Evolutionary conservation across 2,113 vertebrate species (phyloP).

Genomic region (Nyctibius bracteatus): DNA sequence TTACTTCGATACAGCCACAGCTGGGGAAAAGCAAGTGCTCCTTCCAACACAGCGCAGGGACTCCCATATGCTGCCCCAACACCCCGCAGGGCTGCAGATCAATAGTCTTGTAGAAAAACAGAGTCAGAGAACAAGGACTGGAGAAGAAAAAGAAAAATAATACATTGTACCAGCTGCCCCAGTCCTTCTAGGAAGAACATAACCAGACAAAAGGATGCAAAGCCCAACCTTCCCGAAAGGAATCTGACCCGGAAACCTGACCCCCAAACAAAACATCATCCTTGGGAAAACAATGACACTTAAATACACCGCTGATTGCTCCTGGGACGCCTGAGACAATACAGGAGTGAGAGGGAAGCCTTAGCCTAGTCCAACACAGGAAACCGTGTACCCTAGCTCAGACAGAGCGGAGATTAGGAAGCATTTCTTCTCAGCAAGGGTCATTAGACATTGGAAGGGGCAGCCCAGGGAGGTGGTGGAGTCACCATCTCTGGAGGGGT

Average conservation of each 20-base stretch:
- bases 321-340: neutral
- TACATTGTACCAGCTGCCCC: neutral
- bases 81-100: conserved; percentile 17
- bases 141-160: neutral
- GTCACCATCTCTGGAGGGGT: too few relatives aligned
- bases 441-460: too few relatives aligned
- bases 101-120: neutral
- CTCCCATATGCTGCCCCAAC: neutral
- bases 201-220: neutral
- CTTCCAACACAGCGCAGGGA: neutral
- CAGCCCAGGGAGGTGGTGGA: too few relatives aligned
- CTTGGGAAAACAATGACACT: neutral
- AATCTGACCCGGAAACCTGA: neutral
- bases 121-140: neutral
- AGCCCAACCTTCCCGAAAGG: neutral
- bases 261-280: neutral
- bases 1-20: neutral
- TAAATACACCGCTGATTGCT: neutral
- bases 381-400: accelerated
- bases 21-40: neutral
- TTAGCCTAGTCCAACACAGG: neutral
- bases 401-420: accelerated
- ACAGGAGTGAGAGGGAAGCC: neutral
- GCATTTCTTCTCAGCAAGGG: too few relatives aligned
- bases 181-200: neutral